Evolutionary conservation across 2,888 invertebrate species (phyloP).

Genomic region (Sphinx pinastri): DNA sequence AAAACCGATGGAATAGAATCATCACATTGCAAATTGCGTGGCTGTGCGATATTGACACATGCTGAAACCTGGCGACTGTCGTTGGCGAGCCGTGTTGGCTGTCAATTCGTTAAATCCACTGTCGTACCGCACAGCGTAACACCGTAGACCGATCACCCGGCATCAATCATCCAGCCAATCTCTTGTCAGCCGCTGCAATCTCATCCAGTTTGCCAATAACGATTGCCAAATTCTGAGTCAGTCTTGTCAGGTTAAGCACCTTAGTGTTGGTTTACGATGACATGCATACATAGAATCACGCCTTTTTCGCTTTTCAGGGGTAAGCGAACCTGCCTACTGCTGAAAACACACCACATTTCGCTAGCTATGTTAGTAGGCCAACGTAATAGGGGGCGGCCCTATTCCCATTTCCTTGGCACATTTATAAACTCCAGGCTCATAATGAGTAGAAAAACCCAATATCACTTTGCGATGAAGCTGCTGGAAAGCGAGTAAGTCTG

Average conservation of each 20-base stretch:
- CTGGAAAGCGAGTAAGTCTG: no score
- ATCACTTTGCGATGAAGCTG: no score
- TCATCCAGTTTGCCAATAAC: slow-evolving; percentile 43
- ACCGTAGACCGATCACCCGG: slow-evolving; percentile 38
- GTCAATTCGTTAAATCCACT: slow-evolving; percentile 22
- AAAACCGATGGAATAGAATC: slow-evolving; percentile 4
- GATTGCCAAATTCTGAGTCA: slow-evolving; percentile 46
- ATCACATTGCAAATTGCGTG: neutral
- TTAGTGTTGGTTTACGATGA: neutral
- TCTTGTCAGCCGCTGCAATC: slow-evolving; percentile 53
- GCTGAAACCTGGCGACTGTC: slow-evolving; percentile 3
- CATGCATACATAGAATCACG: no score
- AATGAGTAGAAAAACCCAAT: no score
- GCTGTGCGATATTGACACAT: slow-evolving; percentile 7
- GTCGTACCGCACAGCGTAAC: slow-evolving; percentile 14
- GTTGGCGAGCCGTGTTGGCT: slow-evolving; percentile 10
- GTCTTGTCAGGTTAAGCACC: slow-evolving; percentile 45
- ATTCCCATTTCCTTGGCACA: no score
- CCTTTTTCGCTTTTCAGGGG: no score
- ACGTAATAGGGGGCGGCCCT: no score
- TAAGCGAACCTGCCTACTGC: no score
- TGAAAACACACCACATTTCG: no score
- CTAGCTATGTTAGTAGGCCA: no score
- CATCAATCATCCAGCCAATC: slow-evolving; percentile 62
- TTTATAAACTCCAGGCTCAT: no score